Conservation (phyloP, 1,140 invertebrate genomes). For the Linepithema humile region DNA sequence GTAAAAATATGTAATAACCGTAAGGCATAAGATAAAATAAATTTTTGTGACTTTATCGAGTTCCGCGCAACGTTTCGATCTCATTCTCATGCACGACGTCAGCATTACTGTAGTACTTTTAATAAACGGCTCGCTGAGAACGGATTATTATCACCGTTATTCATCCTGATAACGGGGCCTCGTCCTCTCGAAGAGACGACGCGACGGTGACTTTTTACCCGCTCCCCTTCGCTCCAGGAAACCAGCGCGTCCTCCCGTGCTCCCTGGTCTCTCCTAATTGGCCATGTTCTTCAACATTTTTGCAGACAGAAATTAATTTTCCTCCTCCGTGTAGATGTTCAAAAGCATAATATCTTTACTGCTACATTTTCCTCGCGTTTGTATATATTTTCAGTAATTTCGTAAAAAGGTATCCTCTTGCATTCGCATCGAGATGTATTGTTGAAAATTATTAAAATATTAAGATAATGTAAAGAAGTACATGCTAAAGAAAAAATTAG, state of each 20-base stretch:
- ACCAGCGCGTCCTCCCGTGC: slow-evolving; percentile 12
- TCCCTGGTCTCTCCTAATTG: slow-evolving; percentile 46
- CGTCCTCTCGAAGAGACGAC: slow-evolving; percentile 4
- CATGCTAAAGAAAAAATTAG: neutral
- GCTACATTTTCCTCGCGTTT: neutral
- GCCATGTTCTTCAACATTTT: slow-evolving; percentile 54
- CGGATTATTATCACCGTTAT: slow-evolving; percentile 64
- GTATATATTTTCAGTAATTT: slow-evolving; percentile 1
- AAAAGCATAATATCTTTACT: too few species aligned
- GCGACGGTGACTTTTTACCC: slow-evolving; percentile 7
- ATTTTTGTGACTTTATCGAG: neutral
- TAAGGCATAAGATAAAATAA: too few species aligned
- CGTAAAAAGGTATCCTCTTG: neutral
- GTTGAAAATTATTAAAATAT: neutral
- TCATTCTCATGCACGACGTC: slow-evolving; percentile 3
- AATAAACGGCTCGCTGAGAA: slow-evolving; percentile 23
- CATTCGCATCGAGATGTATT: neutral
- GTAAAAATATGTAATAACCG: too few species aligned
- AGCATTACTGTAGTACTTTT: slow-evolving; percentile 33
- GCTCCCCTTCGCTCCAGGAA: neutral
- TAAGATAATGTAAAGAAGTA: neutral
- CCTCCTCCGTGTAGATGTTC: neutral
- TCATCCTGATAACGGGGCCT: slow-evolving; percentile 59
- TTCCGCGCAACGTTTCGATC: neutral
- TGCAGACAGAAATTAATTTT: slow-evolving; percentile 57